phyloP scores from a whole-genome alignment of 30 jellyfish, hydroid and myxozoan species.

The Sanderia malayensis region DNA sequence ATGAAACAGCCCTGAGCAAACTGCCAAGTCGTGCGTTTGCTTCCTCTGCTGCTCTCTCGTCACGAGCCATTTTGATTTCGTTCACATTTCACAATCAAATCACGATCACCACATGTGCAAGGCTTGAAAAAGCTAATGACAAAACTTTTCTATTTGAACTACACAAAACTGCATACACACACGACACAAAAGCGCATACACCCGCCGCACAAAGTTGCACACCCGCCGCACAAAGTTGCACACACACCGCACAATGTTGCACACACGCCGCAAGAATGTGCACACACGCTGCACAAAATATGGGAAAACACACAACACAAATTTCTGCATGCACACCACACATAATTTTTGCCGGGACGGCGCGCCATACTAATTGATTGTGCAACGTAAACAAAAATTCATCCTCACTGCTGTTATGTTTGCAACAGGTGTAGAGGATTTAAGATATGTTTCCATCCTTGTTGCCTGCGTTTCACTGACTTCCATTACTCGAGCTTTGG shows the following conservation, averaged over 20 bases:
- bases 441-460: no score
- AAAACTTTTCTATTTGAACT: no score
- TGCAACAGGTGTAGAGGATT: no score
- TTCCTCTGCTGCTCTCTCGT: neutral
- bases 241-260: neutral
- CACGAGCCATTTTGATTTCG: neutral
- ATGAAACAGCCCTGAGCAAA: neutral
- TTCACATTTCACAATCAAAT: no score
- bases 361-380: constrained; percentile 21
- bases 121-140: no score
- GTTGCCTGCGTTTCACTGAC: no score
- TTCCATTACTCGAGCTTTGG: no score
- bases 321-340: constrained; percentile 22
- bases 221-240: neutral
- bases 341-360: constrained; percentile 15
- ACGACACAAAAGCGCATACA: no score
- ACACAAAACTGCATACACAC: constrained; percentile 5
- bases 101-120: no score
- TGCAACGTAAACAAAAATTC: no score
- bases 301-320: constrained; percentile 2
- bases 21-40: neutral
- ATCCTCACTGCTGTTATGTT: no score
- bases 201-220: neutral
- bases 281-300: constrained; percentile 7
- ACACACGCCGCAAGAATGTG: neutral